Conservation (phyloP, 2,888 invertebrate genomes). For the Hirtodrosophila histrioides region DNA sequence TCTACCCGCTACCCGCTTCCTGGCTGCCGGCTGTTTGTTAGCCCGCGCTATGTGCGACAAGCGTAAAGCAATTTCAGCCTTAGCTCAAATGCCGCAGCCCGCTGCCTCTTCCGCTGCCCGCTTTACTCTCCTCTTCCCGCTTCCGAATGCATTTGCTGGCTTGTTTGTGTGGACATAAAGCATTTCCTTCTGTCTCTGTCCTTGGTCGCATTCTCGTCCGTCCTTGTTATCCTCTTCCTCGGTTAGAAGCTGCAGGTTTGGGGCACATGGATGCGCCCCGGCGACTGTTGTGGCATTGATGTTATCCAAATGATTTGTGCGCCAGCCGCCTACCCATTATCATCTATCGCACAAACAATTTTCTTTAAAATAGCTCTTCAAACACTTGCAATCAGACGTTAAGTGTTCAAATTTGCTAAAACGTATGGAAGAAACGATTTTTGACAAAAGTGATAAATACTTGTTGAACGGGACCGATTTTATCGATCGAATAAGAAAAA, state of each 20-base stretch:
- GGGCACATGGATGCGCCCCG: neutral
- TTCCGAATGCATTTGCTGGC: conserved; percentile 49
- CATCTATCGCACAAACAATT: conserved; percentile 9
- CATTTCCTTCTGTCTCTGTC: conserved; percentile 5
- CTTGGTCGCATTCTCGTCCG: too few species aligned
- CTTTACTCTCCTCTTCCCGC: conserved; percentile 3
- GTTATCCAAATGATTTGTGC: conserved; percentile 36
- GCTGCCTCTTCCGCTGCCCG: conserved; percentile 43
- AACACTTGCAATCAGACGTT: too few species aligned
- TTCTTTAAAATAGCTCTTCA: too few species aligned
- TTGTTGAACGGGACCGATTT: too few species aligned
- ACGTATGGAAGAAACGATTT: too few species aligned
- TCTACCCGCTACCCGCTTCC: neutral
- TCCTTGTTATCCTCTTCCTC: neutral
- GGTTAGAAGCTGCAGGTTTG: too few species aligned
- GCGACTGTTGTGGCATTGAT: conserved; percentile 50
- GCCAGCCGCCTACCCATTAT: conserved; percentile 7
- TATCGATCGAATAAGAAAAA: too few species aligned
- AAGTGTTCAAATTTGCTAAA: too few species aligned
- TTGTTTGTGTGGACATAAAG: conserved; percentile 39
- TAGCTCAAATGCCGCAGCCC: conserved; percentile 27
- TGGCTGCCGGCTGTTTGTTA: neutral
- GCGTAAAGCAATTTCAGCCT: conserved; percentile 49
- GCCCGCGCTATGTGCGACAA: conserved; percentile 17
- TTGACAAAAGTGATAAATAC: too few species aligned